These are phyloP conservation scores for Mus spicilegus DNA, from an alignment of 2,113 vertebrate species.

Conservation along the genomic window DNA sequence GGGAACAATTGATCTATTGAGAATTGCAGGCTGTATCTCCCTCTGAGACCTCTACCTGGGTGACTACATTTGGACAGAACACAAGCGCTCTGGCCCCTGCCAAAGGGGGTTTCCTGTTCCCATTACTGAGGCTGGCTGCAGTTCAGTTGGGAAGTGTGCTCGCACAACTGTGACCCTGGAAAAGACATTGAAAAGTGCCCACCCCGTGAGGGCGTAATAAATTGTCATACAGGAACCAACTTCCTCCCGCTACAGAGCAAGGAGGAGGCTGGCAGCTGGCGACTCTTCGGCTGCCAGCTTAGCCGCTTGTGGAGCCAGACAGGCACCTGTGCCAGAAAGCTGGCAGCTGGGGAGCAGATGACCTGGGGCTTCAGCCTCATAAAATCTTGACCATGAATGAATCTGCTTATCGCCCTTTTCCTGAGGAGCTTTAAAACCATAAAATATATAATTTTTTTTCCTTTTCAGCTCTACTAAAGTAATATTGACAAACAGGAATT, in stretches of 20 bases:
- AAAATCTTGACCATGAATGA: background rate
- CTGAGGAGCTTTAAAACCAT: background rate
- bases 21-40: conserved; percentile 80
- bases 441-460: background rate
- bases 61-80: conserved; percentile 82
- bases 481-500: background rate
- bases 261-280: conserved; percentile 46
- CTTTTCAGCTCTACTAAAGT: background rate
- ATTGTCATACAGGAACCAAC: conserved; percentile 58
- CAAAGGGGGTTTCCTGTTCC: conserved; percentile 82
- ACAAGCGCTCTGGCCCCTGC: conserved; percentile 77
- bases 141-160: conserved; percentile 56
- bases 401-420: background rate
- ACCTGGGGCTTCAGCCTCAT: background rate
- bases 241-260: conserved; percentile 40
- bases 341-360: background rate
- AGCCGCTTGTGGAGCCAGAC: background rate
- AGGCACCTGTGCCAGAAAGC: conserved; percentile 20
- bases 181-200: conserved; percentile 46
- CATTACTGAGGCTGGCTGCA: conserved; percentile 70
- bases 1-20: conserved; percentile 85
- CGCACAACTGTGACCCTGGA: background rate
- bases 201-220: conserved; percentile 61
- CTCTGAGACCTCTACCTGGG: conserved; percentile 84
- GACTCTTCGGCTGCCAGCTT: conserved; percentile 38